These are phyloP conservation scores for Ridgeia piscesae DNA, from an alignment of 1,140 invertebrate species.

Conservation along the genomic window DNA sequence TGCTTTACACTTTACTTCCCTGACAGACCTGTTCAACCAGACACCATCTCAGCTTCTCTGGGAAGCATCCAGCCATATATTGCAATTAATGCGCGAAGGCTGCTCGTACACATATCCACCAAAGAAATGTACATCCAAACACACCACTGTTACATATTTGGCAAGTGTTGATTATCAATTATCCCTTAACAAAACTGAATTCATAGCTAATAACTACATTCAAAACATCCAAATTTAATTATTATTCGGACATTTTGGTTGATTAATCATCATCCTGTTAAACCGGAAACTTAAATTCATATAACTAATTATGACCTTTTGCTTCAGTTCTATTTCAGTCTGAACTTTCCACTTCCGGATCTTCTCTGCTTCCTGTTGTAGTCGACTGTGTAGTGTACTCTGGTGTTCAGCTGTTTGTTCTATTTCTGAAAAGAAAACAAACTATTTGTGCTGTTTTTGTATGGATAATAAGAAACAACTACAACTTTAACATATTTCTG, in stretches of 20 bases:
- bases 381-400: constrained; percentile 41
- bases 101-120: too few species aligned
- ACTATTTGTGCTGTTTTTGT: background rate
- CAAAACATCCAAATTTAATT: background rate
- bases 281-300: background rate
- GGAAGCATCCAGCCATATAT: too few species aligned
- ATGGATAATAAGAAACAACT: background rate
- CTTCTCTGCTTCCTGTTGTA: constrained; percentile 52
- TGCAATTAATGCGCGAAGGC: too few species aligned
- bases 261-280: background rate
- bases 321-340: constrained; percentile 51
- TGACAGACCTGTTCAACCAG: too few species aligned
- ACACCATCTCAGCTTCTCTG: too few species aligned
- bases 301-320: constrained; percentile 40
- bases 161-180: background rate
- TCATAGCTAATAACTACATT: background rate
- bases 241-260: background rate
- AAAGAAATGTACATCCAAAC: too few species aligned
- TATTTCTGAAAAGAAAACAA: background rate
- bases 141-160: too few species aligned
- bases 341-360: constrained; percentile 54
- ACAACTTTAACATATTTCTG: background rate
- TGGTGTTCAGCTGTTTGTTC: constrained; percentile 4
- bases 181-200: background rate
- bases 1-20: too few species aligned